Base-by-base conservation (phyloP, 1,140 invertebrate genomes). In the Dinoponera quadriceps region DNA sequence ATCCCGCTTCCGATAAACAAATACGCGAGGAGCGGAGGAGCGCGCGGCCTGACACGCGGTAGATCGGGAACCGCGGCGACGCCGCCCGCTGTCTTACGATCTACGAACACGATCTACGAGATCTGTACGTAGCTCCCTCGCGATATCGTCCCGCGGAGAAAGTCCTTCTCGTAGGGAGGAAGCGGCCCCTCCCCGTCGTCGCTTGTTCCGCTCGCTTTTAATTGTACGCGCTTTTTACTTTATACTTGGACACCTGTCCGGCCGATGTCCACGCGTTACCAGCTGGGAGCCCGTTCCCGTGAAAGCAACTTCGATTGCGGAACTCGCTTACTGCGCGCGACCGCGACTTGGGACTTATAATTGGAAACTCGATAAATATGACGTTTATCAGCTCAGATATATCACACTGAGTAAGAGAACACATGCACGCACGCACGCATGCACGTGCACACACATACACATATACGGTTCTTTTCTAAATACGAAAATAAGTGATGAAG, bases 1-100 rank as follows among this genome's bases (percentile, higher is more conserved):
- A 88, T 85, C 77, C 77, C 62, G 44, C 44, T 65, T 18, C 83
- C 75, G 86, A 87, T 87, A 87, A 84, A 81, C 74, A 71, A 84
- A 81, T 81, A 71, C 57, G 3, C 83, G 54, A 65, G 25, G 54
- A 65, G 25, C 81, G 14, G 62, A 49, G 51, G 69, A 49, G 44
- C 75, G 72, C 48, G 85, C 4, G 3, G 3, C 3, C 69, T 29
- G 81, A 87, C 84, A 65, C 51, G 48, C 1, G 38, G 38, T 27
- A 25, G 65, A 72, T 60, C 44, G 66, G n/a, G 73, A 85, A 68
- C 72, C n/a, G 80, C 72, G 22, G 16, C 57, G 54, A 83, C 65
- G 72, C 80, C 80, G 77, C 80, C 66, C 66, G 84, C 66, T 83
- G 85, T 71, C 77, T 44, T 20, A 51, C 48, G 68, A 85, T 86